These are phyloP conservation scores for Streptopelia turtur DNA, from an alignment of 2,797 vertebrate species.

Conservation along the genomic window DNA sequence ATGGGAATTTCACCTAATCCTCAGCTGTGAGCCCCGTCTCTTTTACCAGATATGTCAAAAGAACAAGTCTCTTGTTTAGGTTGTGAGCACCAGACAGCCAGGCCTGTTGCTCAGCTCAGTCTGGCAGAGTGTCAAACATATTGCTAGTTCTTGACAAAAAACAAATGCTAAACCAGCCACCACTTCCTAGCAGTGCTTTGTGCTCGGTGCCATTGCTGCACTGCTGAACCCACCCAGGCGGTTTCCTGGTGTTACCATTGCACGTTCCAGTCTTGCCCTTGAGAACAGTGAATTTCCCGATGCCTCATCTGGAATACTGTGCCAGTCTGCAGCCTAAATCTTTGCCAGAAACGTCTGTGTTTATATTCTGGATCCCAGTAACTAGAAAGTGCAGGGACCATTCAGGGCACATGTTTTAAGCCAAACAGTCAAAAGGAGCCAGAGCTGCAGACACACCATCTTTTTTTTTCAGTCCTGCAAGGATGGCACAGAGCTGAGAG, in stretches of 20 bases:
- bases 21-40: neutral
- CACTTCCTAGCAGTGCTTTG: neutral
- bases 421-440: accelerated
- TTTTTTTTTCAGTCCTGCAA: neutral
- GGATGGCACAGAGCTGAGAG: neutral
- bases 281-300: neutral
- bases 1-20: neutral
- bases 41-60: neutral
- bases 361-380: neutral
- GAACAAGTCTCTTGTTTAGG: neutral
- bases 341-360: neutral
- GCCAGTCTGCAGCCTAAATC: neutral
- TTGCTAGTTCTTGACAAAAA: neutral
- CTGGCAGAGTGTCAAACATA: neutral
- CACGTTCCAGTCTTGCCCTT: neutral
- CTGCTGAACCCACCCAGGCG: neutral
- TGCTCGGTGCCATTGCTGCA: neutral
- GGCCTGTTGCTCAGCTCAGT: neutral
- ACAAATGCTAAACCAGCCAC: neutral
- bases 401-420: neutral
- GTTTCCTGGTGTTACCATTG: neutral
- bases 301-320: neutral
- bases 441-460: accelerated
- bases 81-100: neutral
- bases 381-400: neutral